phyloP scores from a whole-genome alignment of 2,113 vertebrate genomes.

The Pseudorasbora parva region DNA sequence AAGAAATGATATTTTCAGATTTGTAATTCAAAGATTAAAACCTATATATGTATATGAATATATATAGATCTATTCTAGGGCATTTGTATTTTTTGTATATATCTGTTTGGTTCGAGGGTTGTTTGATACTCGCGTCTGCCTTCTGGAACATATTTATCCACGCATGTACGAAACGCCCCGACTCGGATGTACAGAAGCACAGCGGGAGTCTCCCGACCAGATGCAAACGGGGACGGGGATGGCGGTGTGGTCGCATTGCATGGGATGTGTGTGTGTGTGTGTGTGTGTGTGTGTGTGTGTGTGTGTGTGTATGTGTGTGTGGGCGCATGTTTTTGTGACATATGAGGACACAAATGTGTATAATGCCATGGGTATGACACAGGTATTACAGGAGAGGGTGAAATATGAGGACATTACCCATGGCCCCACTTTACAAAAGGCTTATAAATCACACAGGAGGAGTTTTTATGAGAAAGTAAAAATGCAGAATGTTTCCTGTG shows the following conservation, averaged over 20 bases:
- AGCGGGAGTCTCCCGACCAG: constrained; percentile 77
- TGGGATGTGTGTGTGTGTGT: constrained; percentile 5
- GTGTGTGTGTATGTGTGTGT: no score
- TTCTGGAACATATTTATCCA: constrained; percentile 80
- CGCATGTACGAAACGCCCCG: constrained; percentile 87
- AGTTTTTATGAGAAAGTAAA: no score
- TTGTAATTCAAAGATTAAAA: constrained; percentile 75
- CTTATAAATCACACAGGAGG: no score
- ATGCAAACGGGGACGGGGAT: constrained; percentile 68
- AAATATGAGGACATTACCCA: no score
- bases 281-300: no score
- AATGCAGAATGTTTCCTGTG: no score
- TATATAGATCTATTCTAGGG: constrained; percentile 69
- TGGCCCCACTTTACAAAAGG: no score
- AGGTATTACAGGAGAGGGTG: no score
- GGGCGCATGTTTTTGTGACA: no score
- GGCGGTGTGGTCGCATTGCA: background rate
- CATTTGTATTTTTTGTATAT: constrained; percentile 77
- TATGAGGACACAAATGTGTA: no score
- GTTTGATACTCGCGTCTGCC: constrained; percentile 82
- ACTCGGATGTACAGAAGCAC: constrained; percentile 84
- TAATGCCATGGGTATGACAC: no score
- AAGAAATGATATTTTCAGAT: constrained; percentile 73
- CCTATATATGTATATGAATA: constrained; percentile 59
- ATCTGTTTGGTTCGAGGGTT: constrained; percentile 64